Conservation (phyloP, 2,888 invertebrate genomes). For the Chaetoderma sp. region DNA sequence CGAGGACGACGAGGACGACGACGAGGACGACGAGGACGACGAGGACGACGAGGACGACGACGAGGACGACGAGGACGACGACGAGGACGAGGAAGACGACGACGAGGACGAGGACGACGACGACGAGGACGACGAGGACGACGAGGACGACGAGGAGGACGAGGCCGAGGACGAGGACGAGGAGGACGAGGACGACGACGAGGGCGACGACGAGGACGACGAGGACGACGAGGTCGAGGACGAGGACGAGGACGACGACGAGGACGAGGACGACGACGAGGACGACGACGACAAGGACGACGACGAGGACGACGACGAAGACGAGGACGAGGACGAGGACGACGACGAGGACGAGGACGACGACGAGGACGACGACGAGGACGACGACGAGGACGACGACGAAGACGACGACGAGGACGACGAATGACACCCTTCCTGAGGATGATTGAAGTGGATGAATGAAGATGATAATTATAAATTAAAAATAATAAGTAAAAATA, state of each 20-base stretch:
- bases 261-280: background rate
- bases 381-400: too few relatives aligned
- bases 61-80: background rate
- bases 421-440: too few relatives aligned
- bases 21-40: conserved; percentile 1
- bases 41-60: background rate
- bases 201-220: background rate
- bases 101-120: background rate
- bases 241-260: background rate
- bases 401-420: too few relatives aligned
- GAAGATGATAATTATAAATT: too few relatives aligned
- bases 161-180: conserved; percentile 1
- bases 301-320: too few relatives aligned
- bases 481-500: background rate
- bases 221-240: background rate
- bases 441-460: too few relatives aligned
- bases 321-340: too few relatives aligned
- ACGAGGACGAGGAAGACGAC: background rate
- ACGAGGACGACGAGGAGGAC: background rate
- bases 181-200: background rate
- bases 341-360: background rate
- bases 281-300: too few relatives aligned
- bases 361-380: too few relatives aligned
- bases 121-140: background rate
- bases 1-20: conserved; percentile 1